Base-by-base conservation (phyloP, 2,113 vertebrate species). In the Nothocercus nigrocapillus region DNA sequence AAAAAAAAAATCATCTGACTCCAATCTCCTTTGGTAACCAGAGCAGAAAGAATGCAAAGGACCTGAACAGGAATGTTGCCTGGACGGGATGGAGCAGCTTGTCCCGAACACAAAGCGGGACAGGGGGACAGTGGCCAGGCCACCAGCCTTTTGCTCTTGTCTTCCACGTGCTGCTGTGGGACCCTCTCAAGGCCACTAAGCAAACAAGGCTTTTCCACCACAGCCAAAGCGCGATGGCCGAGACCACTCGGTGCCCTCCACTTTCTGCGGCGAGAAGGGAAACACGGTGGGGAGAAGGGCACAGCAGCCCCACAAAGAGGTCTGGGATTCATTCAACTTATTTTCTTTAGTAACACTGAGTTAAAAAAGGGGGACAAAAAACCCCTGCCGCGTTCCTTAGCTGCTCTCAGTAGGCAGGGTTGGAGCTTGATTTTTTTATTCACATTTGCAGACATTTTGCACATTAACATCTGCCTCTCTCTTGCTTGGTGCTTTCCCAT, bases 291-390 rank as follows among this genome's bases (percentile, higher is more conserved):
- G 77, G 27, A 85, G 44, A 80, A 68, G 28, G 84, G 47, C 38
- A 12, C 0, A 0, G 70, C 6, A 7, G 32, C 9, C 24, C 75
- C 77, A 49, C 84, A 59, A 6, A 45, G 80, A 63, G 69, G 28
- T 53, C 94, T 96, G 95, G 83, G 76, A 79, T 96, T 84, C 54
- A 96, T 94, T 91, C 89, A 76, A 82, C n/a, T 66, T 80, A 27
- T 84, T 97, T 94, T 92, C 85, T 89, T 93, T 56, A 73, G 75
- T 24, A 84, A 88, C 53, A 53, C 76, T 93, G 47, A 58, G 51
- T 82, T 77, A 78, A 82, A 67, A 13, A 53, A 84, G 58, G 7
- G 5, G 45, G 59, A 21, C 5, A 44, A 68, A 13, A 49, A 83
- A 93, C 34, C 61, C 74, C 78, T 34, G 78, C 9, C 2, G 70